Conservation (phyloP, 2,113 vertebrate species). For the Oxyura jamaicensis region DNA sequence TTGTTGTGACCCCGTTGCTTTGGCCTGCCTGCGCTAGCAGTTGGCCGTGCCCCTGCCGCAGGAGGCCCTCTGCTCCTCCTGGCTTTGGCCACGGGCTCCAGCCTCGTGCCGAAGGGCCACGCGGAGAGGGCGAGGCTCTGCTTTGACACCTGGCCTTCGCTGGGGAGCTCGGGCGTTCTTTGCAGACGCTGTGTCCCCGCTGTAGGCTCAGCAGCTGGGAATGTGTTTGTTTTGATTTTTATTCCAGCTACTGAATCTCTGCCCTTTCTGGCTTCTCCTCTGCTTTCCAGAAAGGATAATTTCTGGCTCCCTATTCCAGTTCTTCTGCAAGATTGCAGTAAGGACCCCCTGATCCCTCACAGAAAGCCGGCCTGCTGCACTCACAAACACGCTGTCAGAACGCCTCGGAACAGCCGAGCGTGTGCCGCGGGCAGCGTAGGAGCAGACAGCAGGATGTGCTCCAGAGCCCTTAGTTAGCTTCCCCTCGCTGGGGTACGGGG, state of each 20-base stretch:
- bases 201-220: background rate
- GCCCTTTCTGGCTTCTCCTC: background rate
- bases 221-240: too few relatives aligned
- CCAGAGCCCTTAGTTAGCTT: background rate
- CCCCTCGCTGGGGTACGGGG: background rate
- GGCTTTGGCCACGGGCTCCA: too few relatives aligned
- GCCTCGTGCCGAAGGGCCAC: background rate
- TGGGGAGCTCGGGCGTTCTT: background rate
- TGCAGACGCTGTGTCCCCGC: background rate
- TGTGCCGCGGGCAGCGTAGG: background rate
- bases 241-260: background rate
- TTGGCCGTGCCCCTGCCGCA: background rate
- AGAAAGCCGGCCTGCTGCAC: too few relatives aligned
- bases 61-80: background rate
- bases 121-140: background rate
- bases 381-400: background rate
- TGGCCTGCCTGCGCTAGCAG: background rate
- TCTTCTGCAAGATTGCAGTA: too few relatives aligned
- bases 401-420: background rate
- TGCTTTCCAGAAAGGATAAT: background rate
- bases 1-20: background rate
- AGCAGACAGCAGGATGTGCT: background rate
- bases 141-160: background rate
- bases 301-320: rapidly evolving
- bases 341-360: background rate